Conservation (phyloP, 2,888 invertebrate species). For the Heliconius aoede region DNA sequence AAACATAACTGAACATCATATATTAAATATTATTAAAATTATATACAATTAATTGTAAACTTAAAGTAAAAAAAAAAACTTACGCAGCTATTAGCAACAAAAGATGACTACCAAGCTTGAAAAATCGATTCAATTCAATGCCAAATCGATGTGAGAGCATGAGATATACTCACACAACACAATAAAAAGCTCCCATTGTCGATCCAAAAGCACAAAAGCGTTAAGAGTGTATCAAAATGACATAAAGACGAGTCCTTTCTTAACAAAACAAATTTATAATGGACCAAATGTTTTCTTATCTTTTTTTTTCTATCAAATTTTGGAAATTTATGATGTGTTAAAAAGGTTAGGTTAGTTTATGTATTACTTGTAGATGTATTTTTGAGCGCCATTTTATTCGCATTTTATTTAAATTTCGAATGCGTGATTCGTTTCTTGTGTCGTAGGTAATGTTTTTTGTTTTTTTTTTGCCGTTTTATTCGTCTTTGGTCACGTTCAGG, state of each 20-base stretch:
- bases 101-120: constrained; percentile 80
- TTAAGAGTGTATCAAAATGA: constrained; percentile 82
- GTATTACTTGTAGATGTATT: constrained; percentile 55
- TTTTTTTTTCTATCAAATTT: constrained; percentile 65
- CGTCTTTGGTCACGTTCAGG: constrained; percentile 9
- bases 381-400: constrained; percentile 56
- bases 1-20: not conserved
- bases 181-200: constrained; percentile 70
- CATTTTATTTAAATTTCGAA: constrained; percentile 58
- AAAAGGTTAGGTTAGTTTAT: constrained; percentile 69
- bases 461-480: constrained; percentile 42
- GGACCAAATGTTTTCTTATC: constrained; percentile 69
- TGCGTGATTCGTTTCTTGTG: constrained; percentile 56
- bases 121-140: constrained; percentile 81
- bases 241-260: constrained; percentile 78
- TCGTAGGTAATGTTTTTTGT: constrained; percentile 55
- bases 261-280: constrained; percentile 74
- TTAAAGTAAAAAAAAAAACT: constrained; percentile 26
- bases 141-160: constrained; percentile 66
- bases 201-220: constrained; percentile 71
- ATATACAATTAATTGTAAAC: constrained; percentile 20
- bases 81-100: constrained; percentile 71
- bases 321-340: constrained; percentile 81
- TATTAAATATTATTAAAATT: not conserved
- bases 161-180: constrained; percentile 71